Evolutionary conservation across 2,113 vertebrate species (phyloP), one percentile per base, ranked within the genome.

Genomic region (Oryzias javanicus): DNA sequence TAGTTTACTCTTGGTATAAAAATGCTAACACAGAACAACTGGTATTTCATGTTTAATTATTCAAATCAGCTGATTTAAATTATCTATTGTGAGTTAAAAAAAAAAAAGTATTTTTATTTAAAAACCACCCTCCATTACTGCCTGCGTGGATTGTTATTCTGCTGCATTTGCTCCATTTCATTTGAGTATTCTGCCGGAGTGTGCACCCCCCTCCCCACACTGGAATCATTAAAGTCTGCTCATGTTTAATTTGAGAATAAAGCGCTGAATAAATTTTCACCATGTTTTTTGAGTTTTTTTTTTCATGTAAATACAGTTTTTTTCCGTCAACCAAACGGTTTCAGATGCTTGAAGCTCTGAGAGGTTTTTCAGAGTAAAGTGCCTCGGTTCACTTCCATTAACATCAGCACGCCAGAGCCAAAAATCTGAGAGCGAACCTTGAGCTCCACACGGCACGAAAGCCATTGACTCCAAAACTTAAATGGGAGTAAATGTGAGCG

Each of bases 391-490:
- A 6, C 47, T 24, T 72, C 64, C 53, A 63, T 78, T 76, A 71
- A 75, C 61, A 46, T 49, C 54, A n/a, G 42, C n/a, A 42, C 42
- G 51, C 27, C 53, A 76, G 62, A 68, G 71, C 49, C 60, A 47
- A 49, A 4, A 35, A 42, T 35, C 51, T 42, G 4, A 61, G 49
- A 69, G 22, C 42, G 45, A 63, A 69, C 17, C 25, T 51, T 60
- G 6, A 58, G 65, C 68, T 40, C 76, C 82, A 55, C 62, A 83
- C 73, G 67, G 53, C 18, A 42, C 70, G 6, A 53, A 84, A 44
- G 66, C 63, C 48, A 41, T 76, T 70, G 81, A 80, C 74, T 69
- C 49, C 3, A 4, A 52, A 76, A 78, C 76, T 86, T 74, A 70
- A 66, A 72, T 7, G 49, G 41, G 48, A 77, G 47, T 61, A 53